Base-by-base conservation (phyloP, 2,888 invertebrate species). In the Zootermopsis nevadensis region DNA sequence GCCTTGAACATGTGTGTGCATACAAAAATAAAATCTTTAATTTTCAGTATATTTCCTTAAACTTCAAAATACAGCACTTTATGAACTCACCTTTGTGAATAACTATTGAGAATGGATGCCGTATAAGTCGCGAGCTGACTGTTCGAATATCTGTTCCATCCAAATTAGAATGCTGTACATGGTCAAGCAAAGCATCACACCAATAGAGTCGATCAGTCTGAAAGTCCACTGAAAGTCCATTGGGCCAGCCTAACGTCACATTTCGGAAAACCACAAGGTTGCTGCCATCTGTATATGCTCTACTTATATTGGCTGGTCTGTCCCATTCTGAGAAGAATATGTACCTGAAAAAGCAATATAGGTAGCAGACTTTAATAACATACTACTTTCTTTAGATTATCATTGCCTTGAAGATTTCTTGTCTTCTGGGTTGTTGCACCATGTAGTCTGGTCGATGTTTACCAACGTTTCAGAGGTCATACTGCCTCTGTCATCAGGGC, bases 241-340 rank as follows among this genome's bases (percentile, higher is more conserved):
- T 99, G 0, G 99, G 99, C 99, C 99, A 99, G 4, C 98, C 98
- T 0, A 99, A 91, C 0, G 98, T 96, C 0, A 98, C 93, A 87
- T 97, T 96, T 86, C 95, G 94, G 88, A 99, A 98, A 0, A 98
- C 96, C 4, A 96, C 91, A 31, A 98, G 91, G 86, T 95, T 95
- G 0, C 93, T 94, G 2, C 99, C 99, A 88, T 99, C 99, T 0
- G 97, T 94, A 87, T 95, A 94, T 0, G 98, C 97, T 86, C 99
- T 92, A 84, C 97, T 98, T 85, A 99, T 99, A 88, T 98, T 98
- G 0, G 99, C 98, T 0, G 98, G 98, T 6, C 98, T 93, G 88
- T 97, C 97, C 96, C 98, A 98, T 89, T 99, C 98, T 0, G 98
- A 96, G 91, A 97, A 99, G 91, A 98, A 99, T 80, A 99, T 94